phyloP scores from a whole-genome alignment of 2,888 invertebrate genomes.

The Calameuta idolon region DNA sequence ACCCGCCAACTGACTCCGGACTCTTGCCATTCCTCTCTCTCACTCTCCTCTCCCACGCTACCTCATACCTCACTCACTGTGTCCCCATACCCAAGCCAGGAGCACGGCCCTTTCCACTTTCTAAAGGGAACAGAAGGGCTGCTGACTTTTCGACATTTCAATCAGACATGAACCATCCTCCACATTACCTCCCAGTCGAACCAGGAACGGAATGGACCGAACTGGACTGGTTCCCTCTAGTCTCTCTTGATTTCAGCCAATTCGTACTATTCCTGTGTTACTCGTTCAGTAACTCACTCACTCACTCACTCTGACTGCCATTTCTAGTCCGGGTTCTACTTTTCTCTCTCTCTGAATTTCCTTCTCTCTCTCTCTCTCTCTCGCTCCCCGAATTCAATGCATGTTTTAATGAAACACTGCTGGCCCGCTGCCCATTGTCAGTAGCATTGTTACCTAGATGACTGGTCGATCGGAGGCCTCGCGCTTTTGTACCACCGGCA shows the following conservation, averaged over 20 bases:
- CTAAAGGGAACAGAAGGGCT: conserved; percentile 40
- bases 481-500: conserved; percentile 48
- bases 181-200: conserved; percentile 29
- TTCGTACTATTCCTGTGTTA: conserved; percentile 37
- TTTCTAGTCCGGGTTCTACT: background rate
- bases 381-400: conserved; percentile 55
- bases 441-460: conserved; percentile 58
- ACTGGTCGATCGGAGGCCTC: conserved; percentile 60
- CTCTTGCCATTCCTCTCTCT: conserved; percentile 24
- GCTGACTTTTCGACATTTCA: conserved; percentile 64
- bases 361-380: conserved; percentile 26
- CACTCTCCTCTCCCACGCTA: conserved; percentile 10
- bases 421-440: conserved; percentile 64
- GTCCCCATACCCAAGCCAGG: conserved; percentile 21
- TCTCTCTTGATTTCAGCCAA: conserved; percentile 58
- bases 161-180: conserved; percentile 59
- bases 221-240: conserved; percentile 10
- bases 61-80: conserved; percentile 12
- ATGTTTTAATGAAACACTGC: conserved; percentile 66
- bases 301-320: conserved; percentile 7
- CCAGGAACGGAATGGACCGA: conserved; percentile 12
- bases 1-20: conserved; percentile 16
- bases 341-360: conserved; percentile 16
- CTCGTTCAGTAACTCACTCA: conserved; percentile 10
- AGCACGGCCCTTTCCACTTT: conserved; percentile 25